phyloP scores from a whole-genome alignment of 2,888 invertebrate genomes.

The Drosophila macrothrix region DNA sequence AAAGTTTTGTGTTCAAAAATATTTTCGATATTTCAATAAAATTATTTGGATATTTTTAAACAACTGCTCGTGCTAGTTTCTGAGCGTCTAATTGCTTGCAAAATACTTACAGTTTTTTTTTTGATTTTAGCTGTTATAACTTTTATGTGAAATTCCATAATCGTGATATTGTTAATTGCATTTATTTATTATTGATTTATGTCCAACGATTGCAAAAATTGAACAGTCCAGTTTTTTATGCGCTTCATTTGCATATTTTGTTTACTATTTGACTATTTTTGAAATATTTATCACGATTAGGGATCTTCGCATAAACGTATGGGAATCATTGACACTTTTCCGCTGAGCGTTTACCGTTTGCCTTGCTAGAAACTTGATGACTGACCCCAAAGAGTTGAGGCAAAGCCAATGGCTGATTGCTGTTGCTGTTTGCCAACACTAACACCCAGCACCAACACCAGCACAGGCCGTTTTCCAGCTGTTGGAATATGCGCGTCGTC shows the following conservation, averaged over 20 bases:
- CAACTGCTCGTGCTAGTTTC: neutral
- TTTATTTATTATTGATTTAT: neutral
- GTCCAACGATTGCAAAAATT: slow-evolving; percentile 1
- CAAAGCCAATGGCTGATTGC: slow-evolving; percentile 17
- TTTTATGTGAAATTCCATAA: slow-evolving; percentile 35
- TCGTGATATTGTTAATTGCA: slow-evolving; percentile 29
- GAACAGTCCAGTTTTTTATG: slow-evolving; percentile 14
- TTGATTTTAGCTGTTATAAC: neutral
- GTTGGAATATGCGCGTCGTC: slow-evolving; percentile 68
- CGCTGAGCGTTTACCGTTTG: slow-evolving; percentile 28
- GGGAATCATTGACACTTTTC: slow-evolving; percentile 17
- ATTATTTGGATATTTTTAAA: neutral
- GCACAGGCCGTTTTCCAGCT: slow-evolving; percentile 25
- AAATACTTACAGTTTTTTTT: slow-evolving; percentile 40
- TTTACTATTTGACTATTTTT: slow-evolving; percentile 5
- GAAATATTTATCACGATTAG: slow-evolving; percentile 44
- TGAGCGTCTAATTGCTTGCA: neutral
- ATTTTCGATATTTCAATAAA: neutral
- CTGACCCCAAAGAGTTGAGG: slow-evolving; percentile 28
- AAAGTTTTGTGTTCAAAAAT: neutral
- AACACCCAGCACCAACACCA: neutral
- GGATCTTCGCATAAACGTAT: slow-evolving; percentile 37
- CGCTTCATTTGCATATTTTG: neutral
- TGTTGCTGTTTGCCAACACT: slow-evolving; percentile 6
- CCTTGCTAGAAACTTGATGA: slow-evolving; percentile 25